A percentile compares a stretch with the other conserved stretches of the same genome.
These are phyloP conservation scores for Gasterosteus nipponicus DNA, from an alignment of 2,113 vertebrate species.

Conservation along the genomic window DNA sequence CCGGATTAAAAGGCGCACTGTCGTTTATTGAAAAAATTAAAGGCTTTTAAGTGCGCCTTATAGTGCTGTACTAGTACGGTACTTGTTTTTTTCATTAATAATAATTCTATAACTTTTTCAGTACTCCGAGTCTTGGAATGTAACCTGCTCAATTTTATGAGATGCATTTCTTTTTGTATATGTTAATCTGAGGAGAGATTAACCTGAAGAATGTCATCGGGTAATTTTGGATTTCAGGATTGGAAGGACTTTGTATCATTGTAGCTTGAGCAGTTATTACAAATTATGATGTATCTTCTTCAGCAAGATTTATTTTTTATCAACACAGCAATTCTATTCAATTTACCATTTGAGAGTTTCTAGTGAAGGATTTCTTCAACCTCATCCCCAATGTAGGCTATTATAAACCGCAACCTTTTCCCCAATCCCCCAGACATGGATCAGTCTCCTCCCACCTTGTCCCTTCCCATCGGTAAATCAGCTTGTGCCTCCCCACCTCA, in stretches of 20 bases:
- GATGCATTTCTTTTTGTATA: not conserved
- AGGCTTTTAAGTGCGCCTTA: too few relatives aligned
- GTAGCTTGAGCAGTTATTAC: not conserved
- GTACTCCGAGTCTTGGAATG: not conserved
- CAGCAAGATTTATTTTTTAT: not conserved
- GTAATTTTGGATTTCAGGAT: not conserved
- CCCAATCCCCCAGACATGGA: not conserved
- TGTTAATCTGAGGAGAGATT: not conserved
- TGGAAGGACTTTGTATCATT: not conserved
- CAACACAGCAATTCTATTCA: too few relatives aligned
- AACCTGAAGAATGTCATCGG: not conserved
- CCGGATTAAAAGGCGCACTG: too few relatives aligned
- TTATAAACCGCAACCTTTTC: not conserved
- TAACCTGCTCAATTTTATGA: not conserved
- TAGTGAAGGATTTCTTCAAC: not conserved
- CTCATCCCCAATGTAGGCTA: not conserved
- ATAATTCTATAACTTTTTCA: not conserved
- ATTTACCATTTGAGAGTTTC: not conserved
- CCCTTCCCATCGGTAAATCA: constrained; percentile 14
- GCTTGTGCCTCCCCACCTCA: constrained; percentile 18
- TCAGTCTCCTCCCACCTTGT: not conserved
- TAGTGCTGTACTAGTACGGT: too few relatives aligned
- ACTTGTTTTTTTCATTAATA: too few relatives aligned
- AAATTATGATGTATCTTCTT: not conserved
- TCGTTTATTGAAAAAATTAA: too few relatives aligned